A percentile compares a stretch with the other conserved stretches of the same genome.
Conservation (phyloP, 2,797 vertebrate species). For the Galagoides demidoff region DNA sequence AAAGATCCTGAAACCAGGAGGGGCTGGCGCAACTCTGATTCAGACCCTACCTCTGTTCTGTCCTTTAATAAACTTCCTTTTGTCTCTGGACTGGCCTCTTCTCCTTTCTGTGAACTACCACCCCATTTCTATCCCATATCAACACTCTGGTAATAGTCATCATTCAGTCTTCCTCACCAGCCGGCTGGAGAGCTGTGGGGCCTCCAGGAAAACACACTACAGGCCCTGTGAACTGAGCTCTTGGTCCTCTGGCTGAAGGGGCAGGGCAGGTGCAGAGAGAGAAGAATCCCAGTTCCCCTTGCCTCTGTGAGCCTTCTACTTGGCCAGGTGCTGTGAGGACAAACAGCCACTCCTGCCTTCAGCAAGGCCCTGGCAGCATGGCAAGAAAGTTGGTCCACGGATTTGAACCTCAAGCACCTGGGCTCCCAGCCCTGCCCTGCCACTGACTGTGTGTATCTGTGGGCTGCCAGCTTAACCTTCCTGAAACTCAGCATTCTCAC, state of each 20-base stretch:
- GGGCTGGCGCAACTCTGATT: no score
- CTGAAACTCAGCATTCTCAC: not conserved
- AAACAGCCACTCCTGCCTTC: accelerated
- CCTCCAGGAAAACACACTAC: not conserved
- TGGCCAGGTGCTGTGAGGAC: no score
- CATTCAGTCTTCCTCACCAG: not conserved
- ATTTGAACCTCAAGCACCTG: not conserved
- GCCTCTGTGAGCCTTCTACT: not conserved
- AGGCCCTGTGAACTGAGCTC: accelerated
- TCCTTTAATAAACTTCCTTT: no score
- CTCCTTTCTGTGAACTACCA: no score
- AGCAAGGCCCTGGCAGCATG: not conserved
- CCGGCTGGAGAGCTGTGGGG: not conserved
- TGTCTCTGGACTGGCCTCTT: no score
- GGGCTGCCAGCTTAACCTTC: not conserved
- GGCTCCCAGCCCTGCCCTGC: not conserved
- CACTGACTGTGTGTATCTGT: not conserved
- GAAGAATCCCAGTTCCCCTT: not conserved
- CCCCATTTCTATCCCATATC: no score
- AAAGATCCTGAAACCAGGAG: no score
- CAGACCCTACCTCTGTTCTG: no score
- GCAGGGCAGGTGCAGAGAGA: not conserved
- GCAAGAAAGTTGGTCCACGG: not conserved
- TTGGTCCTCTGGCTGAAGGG: not conserved
- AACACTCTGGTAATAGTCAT: not conserved